Conservation (phyloP, 2,888 invertebrate species). For the Actias luna region DNA sequence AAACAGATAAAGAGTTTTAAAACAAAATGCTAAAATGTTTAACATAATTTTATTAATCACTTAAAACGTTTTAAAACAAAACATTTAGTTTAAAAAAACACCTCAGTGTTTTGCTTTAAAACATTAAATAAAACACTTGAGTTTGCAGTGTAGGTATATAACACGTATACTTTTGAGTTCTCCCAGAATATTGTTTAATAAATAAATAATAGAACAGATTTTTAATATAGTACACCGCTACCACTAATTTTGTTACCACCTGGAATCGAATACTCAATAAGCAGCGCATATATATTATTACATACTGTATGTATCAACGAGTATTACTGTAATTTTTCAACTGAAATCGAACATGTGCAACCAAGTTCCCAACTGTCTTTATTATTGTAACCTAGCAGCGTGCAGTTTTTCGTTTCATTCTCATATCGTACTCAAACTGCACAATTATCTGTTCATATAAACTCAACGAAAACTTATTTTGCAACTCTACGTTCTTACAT, state of each 20-base stretch:
- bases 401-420: constrained; percentile 31
- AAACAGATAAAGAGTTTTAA: no score
- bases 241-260: not conserved
- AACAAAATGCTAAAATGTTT: no score
- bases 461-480: not conserved
- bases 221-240: no score
- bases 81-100: no score
- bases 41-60: no score
- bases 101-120: no score
- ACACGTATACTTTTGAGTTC: no score
- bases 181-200: no score
- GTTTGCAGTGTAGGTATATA: no score
- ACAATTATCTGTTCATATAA: constrained; percentile 22
- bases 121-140: no score
- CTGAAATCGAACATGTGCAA: constrained; percentile 36
- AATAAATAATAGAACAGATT: no score
- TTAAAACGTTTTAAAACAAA: no score
- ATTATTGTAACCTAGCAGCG: constrained; percentile 30
- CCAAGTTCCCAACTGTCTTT: constrained; percentile 42
- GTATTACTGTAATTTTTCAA: constrained; percentile 7
- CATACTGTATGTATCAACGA: not conserved
- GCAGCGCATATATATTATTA: not conserved
- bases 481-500: not conserved
- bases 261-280: not conserved
- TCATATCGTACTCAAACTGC: constrained; percentile 27